Evolutionary conservation across 1,140 invertebrate species (phyloP).

Genomic region (Bombus picipes): DNA sequence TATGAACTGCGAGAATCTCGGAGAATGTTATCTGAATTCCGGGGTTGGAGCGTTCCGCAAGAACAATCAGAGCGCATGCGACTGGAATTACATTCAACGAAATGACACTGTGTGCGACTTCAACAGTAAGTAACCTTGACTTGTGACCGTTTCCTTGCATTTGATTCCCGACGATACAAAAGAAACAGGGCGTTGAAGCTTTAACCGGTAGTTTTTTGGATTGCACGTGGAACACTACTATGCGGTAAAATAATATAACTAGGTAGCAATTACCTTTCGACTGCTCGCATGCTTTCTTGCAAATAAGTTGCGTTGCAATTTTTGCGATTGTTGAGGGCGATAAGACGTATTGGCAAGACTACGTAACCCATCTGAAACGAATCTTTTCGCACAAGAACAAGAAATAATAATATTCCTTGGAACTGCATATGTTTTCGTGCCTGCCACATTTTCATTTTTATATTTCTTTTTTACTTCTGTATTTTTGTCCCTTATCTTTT

Average conservation of each 20-base stretch:
- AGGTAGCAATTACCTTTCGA: slow-evolving; percentile 44
- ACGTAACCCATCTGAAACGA: slow-evolving; percentile 9
- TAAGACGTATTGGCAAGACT: slow-evolving; percentile 23
- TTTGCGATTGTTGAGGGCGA: slow-evolving; percentile 40
- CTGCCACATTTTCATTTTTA: not conserved
- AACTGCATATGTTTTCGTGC: not conserved
- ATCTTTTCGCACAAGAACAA: not conserved
- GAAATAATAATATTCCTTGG: slow-evolving; percentile 1
- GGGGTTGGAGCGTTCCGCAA: slow-evolving; percentile 48
- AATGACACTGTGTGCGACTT: slow-evolving; percentile 39
- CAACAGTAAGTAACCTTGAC: slow-evolving; percentile 50
- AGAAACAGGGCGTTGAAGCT: not conserved
- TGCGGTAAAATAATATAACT: slow-evolving; percentile 46
- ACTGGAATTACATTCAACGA: slow-evolving; percentile 35
- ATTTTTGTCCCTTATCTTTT: not conserved
- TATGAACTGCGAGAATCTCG: slow-evolving; percentile 46
- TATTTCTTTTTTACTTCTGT: not conserved
- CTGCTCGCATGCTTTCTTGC: slow-evolving; percentile 31
- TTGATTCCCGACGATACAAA: slow-evolving; percentile 15
- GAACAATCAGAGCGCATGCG: slow-evolving; percentile 63
- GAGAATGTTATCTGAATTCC: slow-evolving; percentile 62
- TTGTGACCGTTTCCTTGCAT: slow-evolving; percentile 18
- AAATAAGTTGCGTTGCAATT: slow-evolving; percentile 45
- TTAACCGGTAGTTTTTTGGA: slow-evolving; percentile 30
- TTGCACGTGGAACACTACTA: slow-evolving; percentile 26